A percentile compares a stretch with the other conserved stretches of the same genome.
phyloP scores from a whole-genome alignment of 1,140 invertebrate genomes.

The Brachionus sp. region DNA sequence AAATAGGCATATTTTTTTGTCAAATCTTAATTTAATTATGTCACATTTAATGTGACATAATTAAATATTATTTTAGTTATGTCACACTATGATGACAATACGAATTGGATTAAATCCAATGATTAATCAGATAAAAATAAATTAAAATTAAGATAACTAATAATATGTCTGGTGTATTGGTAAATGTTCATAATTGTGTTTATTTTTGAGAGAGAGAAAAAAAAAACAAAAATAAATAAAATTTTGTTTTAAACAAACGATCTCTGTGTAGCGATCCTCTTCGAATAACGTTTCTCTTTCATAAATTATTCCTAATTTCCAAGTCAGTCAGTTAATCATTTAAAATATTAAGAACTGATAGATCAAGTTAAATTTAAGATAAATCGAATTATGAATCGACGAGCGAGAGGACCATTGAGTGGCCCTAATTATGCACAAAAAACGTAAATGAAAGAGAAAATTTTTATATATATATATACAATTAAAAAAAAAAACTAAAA shows the following conservation, averaged over 20 bases:
- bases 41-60: too few species aligned
- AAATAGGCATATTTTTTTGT: neutral
- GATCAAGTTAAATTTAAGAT: slow-evolving; percentile 16
- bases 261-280: too few species aligned
- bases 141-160: too few species aligned
- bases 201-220: neutral
- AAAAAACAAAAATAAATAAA: neutral
- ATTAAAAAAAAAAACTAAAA: slow-evolving; percentile 4
- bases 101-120: neutral
- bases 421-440: neutral
- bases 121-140: too few species aligned
- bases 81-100: too few species aligned
- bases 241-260: neutral
- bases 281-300: slow-evolving; percentile 17
- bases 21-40: neutral
- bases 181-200: slow-evolving; percentile 10
- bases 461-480: neutral
- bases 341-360: neutral
- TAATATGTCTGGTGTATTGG: neutral
- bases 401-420: neutral
- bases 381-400: neutral
- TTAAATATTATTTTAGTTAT: too few species aligned
- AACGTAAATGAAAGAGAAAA: neutral
- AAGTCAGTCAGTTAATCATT: slow-evolving; percentile 5
- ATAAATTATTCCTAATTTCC: slow-evolving; percentile 40